Evolutionary conservation across 2,888 invertebrate genomes (phyloP), one percentile per base, ranked within the genome.

Genomic region (Eurytoma adleriae): DNA sequence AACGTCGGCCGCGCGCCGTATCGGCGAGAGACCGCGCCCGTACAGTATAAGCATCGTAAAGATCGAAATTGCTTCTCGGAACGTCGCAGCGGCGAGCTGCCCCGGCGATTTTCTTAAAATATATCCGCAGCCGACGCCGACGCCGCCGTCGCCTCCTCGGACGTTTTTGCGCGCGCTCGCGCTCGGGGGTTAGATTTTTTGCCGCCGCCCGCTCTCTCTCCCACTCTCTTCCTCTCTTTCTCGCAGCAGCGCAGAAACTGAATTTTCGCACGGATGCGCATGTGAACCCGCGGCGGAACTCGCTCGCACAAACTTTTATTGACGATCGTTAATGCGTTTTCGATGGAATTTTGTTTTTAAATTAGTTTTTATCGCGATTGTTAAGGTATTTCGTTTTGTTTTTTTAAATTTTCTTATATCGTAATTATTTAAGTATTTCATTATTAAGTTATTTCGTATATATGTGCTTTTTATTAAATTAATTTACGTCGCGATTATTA

Each of bases 41-140:
- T 50, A 59, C 24, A 61, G 64, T 57, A 85, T 88, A 88, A 87
- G 87, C 88, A 87, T 88, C 88, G 87, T 88, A 88, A 88, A 88
- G 86, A 88, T 87, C 85, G 86, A 86, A 88, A 88, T 88, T 87
- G 86, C 85, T 88, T 88, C 88, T 87, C 78, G 85, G 88, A 88
- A 88, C 84, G 83, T 86, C 83, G 84, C 80, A 83, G 62, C 30
- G 27, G 54, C 54, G 13, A 67, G 73, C 50, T 69, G 73, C 73
- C 61, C 40, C 75, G 86, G 84, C 84, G 86, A 86, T 86, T 84
- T 86, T 86, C 87, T 87, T 86, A 86, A 87, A 86, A 86, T 87
- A 86, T 81, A 85, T 85, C 83, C 56, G 67, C 59, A 50, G 64
- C 68, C 66, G 67, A 40, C 20, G 20, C 40, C 40, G 18, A 20